phyloP scores from a whole-genome alignment of 2,888 invertebrate species.

The Machimus atricapillus region DNA sequence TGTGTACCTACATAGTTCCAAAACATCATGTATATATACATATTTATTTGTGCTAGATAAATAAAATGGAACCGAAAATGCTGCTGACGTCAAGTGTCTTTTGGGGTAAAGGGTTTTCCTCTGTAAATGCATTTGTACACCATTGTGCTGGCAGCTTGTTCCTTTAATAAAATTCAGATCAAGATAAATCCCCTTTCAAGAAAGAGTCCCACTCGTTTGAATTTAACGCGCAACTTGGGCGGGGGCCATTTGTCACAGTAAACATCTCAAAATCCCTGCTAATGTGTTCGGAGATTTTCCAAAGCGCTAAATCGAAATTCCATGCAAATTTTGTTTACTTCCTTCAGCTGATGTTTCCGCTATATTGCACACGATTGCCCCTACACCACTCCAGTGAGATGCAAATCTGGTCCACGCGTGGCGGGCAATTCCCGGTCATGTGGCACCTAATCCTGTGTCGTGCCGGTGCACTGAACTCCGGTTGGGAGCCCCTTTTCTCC shows the following conservation, averaged over 20 bases:
- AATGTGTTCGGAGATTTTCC: background rate
- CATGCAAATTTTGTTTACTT: background rate
- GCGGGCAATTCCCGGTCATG: background rate
- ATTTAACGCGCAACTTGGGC: background rate
- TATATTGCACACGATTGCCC: background rate
- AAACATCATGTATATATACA: background rate
- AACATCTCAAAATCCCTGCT: background rate
- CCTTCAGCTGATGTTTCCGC: background rate
- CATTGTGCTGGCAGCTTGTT: background rate
- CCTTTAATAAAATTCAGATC: background rate
- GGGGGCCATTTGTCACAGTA: background rate
- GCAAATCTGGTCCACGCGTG: background rate
- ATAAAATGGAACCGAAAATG: background rate
- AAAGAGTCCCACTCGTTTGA: background rate
- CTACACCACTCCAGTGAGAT: background rate
- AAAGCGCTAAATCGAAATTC: slow-evolving; percentile 1
- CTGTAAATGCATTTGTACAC: background rate
- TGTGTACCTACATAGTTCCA: too few relatives aligned
- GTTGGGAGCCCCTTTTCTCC: background rate
- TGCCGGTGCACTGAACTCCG: background rate
- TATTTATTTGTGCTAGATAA: background rate
- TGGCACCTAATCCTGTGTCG: background rate
- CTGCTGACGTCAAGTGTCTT: background rate
- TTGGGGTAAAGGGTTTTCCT: background rate
- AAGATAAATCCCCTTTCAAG: background rate